Percentiles rank a stretch among this genome's conserved stretches.
These are phyloP conservation scores for Erethizon dorsatum DNA, from an alignment of 2,797 vertebrate species.

Conservation along the genomic window DNA sequence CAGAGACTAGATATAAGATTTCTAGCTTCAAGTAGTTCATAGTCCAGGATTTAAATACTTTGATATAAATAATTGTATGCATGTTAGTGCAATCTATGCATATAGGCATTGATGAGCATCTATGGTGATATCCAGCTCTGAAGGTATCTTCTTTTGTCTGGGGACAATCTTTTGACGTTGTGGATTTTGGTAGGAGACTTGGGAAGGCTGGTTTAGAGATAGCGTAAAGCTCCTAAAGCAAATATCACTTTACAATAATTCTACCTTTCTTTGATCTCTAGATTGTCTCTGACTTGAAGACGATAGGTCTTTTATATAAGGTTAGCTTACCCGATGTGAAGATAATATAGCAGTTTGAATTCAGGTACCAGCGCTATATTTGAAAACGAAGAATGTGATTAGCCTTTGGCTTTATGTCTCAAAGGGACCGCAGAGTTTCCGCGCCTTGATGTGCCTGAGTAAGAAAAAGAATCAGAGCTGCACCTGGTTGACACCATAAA, in stretches of 20 bases:
- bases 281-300: background rate
- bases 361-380: background rate
- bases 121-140: background rate
- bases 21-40: slow-evolving; percentile 10
- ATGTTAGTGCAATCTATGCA: background rate
- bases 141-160: background rate
- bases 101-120: background rate
- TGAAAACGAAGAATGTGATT: slow-evolving; percentile 14
- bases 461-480: background rate
- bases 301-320: slow-evolving; percentile 16
- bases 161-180: background rate
- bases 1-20: slow-evolving; percentile 27
- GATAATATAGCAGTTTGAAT: background rate
- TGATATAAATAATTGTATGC: background rate
- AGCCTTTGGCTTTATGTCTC: slow-evolving; percentile 17
- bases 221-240: background rate
- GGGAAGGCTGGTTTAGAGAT: background rate
- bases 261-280: background rate
- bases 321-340: background rate
- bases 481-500: background rate
- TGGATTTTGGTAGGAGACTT: background rate
- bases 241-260: slow-evolving; percentile 3
- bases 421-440: background rate
- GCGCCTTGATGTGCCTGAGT: background rate
- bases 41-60: slow-evolving; percentile 7